Evolutionary conservation across 2,888 invertebrate genomes (phyloP).

Genomic region (Orthosia gracilis): DNA sequence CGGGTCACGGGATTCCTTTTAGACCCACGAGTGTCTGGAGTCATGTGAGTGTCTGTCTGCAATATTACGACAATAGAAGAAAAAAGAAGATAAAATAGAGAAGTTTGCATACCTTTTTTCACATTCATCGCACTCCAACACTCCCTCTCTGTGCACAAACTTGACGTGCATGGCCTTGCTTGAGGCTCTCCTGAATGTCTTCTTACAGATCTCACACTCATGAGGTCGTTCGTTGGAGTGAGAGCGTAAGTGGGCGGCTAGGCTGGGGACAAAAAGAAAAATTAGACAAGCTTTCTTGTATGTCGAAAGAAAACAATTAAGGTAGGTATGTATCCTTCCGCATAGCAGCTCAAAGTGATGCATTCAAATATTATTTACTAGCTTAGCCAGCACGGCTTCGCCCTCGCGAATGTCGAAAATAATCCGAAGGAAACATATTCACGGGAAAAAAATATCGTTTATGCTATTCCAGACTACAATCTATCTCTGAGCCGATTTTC

Average conservation of each 20-base stretch:
- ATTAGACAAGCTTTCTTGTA: too few relatives aligned
- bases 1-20: not conserved
- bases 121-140: slow-evolving; percentile 45
- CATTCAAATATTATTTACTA: too few relatives aligned
- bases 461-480: too few relatives aligned
- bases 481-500: too few relatives aligned
- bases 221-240: slow-evolving; percentile 48
- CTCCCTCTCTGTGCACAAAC: slow-evolving; percentile 52
- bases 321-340: too few relatives aligned
- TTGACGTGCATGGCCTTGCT: slow-evolving; percentile 46
- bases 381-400: too few relatives aligned
- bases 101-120: slow-evolving; percentile 27
- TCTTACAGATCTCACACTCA: slow-evolving; percentile 41
- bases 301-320: too few relatives aligned
- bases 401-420: too few relatives aligned
- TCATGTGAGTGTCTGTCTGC: not conserved
- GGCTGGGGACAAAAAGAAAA: slow-evolving; percentile 29
- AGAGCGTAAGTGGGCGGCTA: slow-evolving; percentile 43
- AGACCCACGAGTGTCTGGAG: not conserved
- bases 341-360: too few relatives aligned
- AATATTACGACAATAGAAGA: too few relatives aligned
- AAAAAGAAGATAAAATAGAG: not conserved
- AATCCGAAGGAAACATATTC: too few relatives aligned
- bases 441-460: too few relatives aligned
- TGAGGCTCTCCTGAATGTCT: slow-evolving; percentile 48